Evolutionary conservation across 37 sponge, comb jelly and placozoan species (phyloP).

Genomic region (Chondrosia reniformis): DNA sequence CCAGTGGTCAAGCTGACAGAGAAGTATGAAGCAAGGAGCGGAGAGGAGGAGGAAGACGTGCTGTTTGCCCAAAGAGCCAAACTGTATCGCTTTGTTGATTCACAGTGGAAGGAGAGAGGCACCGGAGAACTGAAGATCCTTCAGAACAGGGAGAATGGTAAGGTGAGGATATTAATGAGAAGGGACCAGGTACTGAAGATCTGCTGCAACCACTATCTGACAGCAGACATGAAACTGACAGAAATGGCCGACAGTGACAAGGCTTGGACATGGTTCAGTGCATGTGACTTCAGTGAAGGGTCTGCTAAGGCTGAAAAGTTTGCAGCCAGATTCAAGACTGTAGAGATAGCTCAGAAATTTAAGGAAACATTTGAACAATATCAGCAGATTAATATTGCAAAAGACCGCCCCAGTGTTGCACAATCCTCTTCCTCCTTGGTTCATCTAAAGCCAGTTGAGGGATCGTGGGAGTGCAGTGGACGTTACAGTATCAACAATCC

Average conservation of each 20-base stretch:
- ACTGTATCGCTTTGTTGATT: slow-evolving; percentile 52
- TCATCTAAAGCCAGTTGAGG: too few relatives aligned
- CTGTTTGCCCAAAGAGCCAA: slow-evolving; percentile 44
- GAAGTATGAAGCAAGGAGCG: slow-evolving; percentile 16
- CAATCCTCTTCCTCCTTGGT: too few relatives aligned
- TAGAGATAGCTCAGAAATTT: slow-evolving; percentile 63
- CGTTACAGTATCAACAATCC: not conserved
- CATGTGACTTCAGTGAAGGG: slow-evolving; percentile 76
- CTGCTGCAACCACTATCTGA: slow-evolving; percentile 90
- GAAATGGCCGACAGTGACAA: slow-evolving; percentile 42
- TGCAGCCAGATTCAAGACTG: slow-evolving; percentile 68
- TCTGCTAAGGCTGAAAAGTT: slow-evolving; percentile 69
- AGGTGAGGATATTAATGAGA: slow-evolving; percentile 80
- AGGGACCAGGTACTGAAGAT: slow-evolving; percentile 87
- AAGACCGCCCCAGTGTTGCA: too few relatives aligned
- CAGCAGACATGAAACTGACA: slow-evolving; percentile 63
- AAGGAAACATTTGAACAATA: slow-evolving; percentile 54
- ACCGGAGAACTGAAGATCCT: slow-evolving; percentile 80
- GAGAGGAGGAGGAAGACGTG: slow-evolving; percentile 60
- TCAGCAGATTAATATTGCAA: not conserved
- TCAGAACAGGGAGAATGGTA: slow-evolving; percentile 46
- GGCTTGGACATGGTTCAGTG: slow-evolving; percentile 80
- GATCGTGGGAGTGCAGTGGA: too few relatives aligned
- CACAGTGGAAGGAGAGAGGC: slow-evolving; percentile 60
- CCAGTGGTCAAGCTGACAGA: slow-evolving; percentile 79